Percentiles rank a stretch among this genome's conserved stretches.
phyloP scores from a whole-genome alignment of 2,113 vertebrate species.

The Rhegmatorhina hoffmannsi region DNA sequence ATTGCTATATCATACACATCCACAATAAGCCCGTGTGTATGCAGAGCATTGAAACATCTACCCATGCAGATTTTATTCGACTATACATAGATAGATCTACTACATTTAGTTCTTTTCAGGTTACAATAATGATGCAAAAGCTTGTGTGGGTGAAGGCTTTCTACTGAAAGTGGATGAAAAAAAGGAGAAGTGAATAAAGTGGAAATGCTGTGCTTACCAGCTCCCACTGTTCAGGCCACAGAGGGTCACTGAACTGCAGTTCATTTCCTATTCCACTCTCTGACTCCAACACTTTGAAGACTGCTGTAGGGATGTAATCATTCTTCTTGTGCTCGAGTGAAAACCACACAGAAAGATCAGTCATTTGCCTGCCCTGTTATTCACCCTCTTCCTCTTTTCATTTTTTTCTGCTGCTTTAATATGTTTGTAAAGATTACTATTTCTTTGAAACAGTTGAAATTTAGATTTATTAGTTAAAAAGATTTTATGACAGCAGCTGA shows the following conservation, averaged over 20 bases:
- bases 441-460: constrained; percentile 28
- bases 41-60: background rate
- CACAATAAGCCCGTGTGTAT: background rate
- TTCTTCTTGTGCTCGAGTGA: constrained; percentile 57
- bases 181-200: constrained; percentile 65
- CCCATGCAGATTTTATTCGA: background rate
- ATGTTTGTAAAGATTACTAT: background rate
- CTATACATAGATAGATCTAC: background rate
- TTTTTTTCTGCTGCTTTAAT: constrained; percentile 34
- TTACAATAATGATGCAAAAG: constrained; percentile 32
- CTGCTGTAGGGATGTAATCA: constrained; percentile 61
- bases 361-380: constrained; percentile 51
- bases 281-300: constrained; percentile 70
- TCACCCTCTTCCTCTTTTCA: constrained; percentile 39
- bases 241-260: constrained; percentile 72
- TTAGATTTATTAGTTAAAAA: constrained; percentile 11
- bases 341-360: constrained; percentile 65
- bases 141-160: background rate
- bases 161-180: constrained; percentile 23
- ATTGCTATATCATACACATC: background rate
- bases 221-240: constrained; percentile 67
- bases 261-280: constrained; percentile 71
- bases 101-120: constrained; percentile 32
- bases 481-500: background rate
- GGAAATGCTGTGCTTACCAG: constrained; percentile 67